phyloP scores from a whole-genome alignment of 2,113 vertebrate genomes.

The Macrotus californicus region DNA sequence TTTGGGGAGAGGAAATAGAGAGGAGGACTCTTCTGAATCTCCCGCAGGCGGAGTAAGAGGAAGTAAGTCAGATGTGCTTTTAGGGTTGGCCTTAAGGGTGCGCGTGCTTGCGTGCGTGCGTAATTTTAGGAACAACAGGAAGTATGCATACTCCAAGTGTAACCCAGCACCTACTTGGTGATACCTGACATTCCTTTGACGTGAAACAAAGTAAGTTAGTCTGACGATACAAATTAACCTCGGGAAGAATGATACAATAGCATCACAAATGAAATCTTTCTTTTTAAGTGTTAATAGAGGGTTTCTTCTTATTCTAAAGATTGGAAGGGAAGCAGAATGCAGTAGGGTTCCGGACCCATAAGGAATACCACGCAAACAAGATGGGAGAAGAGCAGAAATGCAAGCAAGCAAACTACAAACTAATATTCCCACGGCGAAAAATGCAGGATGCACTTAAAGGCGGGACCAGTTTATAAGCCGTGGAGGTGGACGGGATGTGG shows the following conservation, averaged over 20 bases:
- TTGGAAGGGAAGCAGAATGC: not conserved
- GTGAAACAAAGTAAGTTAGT: conserved; percentile 14
- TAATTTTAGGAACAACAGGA: not conserved
- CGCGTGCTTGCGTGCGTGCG: not conserved
- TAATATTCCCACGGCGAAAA: not conserved
- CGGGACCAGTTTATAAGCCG: not conserved
- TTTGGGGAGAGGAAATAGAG: not conserved
- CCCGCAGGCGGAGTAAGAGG: not conserved
- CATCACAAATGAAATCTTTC: not conserved
- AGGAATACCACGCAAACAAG: not conserved
- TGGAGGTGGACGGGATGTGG: not conserved
- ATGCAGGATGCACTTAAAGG: not conserved
- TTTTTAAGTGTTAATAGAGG: not conserved
- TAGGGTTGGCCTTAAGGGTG: not conserved
- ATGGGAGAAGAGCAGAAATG: not conserved
- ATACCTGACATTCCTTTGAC: not conserved
- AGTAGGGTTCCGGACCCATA: not conserved
- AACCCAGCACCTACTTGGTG: not conserved
- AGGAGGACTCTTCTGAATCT: not conserved
- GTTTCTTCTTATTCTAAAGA: conserved; percentile 6
- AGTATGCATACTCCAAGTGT: not conserved
- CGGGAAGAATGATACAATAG: not conserved
- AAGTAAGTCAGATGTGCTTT: conserved; percentile 1
- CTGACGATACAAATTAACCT: not conserved
- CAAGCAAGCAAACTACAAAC: not conserved